These are phyloP conservation scores for Embiotoca jacksoni DNA, from an alignment of 2,113 vertebrate genomes.

Conservation along the genomic window DNA sequence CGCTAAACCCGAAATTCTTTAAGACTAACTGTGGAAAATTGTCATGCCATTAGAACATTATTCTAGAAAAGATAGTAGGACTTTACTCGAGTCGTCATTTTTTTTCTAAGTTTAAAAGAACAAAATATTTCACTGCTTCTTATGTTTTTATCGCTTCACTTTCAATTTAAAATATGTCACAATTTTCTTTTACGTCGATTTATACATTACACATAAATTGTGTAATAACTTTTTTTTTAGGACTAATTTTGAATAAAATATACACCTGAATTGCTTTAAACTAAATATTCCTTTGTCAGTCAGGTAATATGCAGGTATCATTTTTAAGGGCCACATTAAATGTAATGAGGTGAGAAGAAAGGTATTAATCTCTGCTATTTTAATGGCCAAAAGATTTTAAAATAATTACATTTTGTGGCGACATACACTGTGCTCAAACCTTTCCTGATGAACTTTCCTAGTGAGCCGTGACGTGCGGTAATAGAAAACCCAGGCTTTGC, in stretches of 20 bases:
- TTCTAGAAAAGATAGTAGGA: not conserved
- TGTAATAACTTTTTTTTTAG: not conserved
- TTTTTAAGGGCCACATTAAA: slow-evolving; percentile 26
- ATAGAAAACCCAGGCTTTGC: slow-evolving; percentile 37
- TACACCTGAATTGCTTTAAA: not conserved
- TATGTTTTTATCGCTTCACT: not conserved
- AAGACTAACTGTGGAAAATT: not conserved
- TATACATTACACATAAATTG: not conserved
- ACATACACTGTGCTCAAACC: slow-evolving; percentile 17
- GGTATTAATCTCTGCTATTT: slow-evolving; percentile 13
- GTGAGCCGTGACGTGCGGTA: slow-evolving; percentile 49
- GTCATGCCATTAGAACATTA: not conserved
- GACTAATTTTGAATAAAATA: not conserved
- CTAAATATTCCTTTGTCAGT: not conserved
- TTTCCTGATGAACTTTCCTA: slow-evolving; percentile 43
- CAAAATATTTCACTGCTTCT: not conserved
- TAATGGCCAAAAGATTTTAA: slow-evolving; percentile 18
- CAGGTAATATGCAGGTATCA: slow-evolving; percentile 2
- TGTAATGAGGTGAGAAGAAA: slow-evolving; percentile 29
- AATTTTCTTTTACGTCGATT: not conserved
- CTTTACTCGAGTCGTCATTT: not conserved
- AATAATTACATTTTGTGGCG: slow-evolving; percentile 24
- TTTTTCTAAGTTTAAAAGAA: not conserved
- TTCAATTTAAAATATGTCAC: not conserved
- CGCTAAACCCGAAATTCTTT: not conserved